Evolutionary conservation across 1,140 invertebrate species (phyloP).

Genomic region (Charaxes varanes): DNA sequence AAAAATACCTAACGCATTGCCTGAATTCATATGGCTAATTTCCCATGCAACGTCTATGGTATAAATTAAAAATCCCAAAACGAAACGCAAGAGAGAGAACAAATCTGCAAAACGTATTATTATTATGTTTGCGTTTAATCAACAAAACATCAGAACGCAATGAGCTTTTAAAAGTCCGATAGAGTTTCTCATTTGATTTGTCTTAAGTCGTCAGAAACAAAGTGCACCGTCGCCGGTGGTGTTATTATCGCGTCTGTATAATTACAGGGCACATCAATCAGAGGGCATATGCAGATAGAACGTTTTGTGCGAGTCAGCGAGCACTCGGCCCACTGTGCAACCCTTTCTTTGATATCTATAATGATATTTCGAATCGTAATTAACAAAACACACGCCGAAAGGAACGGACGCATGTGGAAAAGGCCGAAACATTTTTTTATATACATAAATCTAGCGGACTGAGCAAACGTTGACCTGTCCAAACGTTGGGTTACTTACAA

Average conservation of each 20-base stretch:
- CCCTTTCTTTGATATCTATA: slow-evolving; percentile 69
- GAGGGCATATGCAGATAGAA: slow-evolving; percentile 67
- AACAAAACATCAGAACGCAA: slow-evolving; percentile 68
- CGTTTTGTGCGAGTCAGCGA: slow-evolving; percentile 70
- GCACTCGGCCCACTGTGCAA: slow-evolving; percentile 57
- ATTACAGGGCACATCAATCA: slow-evolving; percentile 76
- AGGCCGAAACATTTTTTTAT: slow-evolving; percentile 2
- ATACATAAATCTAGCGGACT: too few relatives aligned
- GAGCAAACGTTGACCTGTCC: too few relatives aligned
- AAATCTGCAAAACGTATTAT: slow-evolving; percentile 40
- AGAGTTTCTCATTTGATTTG: slow-evolving; percentile 73
- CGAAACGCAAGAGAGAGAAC: slow-evolving; percentile 36
- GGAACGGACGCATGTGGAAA: slow-evolving; percentile 17
- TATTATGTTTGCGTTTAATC: slow-evolving; percentile 62
- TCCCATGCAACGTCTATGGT: slow-evolving; percentile 12
- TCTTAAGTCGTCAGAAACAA: slow-evolving; percentile 71
- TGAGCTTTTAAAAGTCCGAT: slow-evolving; percentile 66
- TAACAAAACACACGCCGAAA: slow-evolving; percentile 47
- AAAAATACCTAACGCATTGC: too few relatives aligned
- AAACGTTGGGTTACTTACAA: too few relatives aligned
- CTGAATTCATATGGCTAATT: too few relatives aligned
- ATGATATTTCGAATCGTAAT: slow-evolving; percentile 67
- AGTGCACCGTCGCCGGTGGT: slow-evolving; percentile 68
- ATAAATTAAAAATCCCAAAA: slow-evolving; percentile 32
- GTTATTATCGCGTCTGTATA: slow-evolving; percentile 75